Base-by-base conservation (phyloP, 2,888 invertebrate genomes). In the Tortrix viridana region DNA sequence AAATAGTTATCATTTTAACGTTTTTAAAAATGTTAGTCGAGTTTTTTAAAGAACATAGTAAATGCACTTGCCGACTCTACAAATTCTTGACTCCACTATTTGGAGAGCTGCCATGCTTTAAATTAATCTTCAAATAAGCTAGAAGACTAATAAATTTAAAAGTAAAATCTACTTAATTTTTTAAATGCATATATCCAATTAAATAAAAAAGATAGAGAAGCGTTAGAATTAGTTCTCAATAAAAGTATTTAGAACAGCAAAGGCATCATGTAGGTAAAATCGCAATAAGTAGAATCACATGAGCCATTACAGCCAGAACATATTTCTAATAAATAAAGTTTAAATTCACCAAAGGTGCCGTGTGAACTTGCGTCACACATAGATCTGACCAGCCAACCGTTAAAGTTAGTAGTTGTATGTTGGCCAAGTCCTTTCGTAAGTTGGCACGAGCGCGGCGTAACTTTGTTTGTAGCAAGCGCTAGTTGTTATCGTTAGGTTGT, bases 401-500 rank as follows among this genome's bases (percentile, higher is more conserved):
- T 41, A 9, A 58, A 63, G 47, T 63, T 62, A 22, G 53, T 22
- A 22, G 16, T 44, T 58, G 57, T 48, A 48, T 22, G 62, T 57
- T 57, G 58, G 53, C 52, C 16, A 56, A 44, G 50, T 46, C 43
- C 47, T 32, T 55, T 46, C 52, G 63, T 52, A 47, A 63, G 58
- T 63, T 63, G 63, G 63, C 58, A 62, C 57, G 56, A 52, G 57
- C 52, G 47, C 44, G 23, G 41, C 23, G 32, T 56, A 63, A 63
- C 57, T 63, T 58, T 37, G 52, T 26, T 22, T 7, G 54, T 55
- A 55, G 23, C 60, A 55, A 62, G 62, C 62, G 44, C 46, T 32
- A 60, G 48, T 41, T 56, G 57, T 58, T 63, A 63, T 63, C 63
- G 53, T 63, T 48, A 58, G 9, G 63, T 63, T 63, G 63, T 63